A percentile compares a stretch with the other conserved stretches of the same genome.
Evolutionary conservation across 2,797 vertebrate genomes (phyloP).

Genomic region (Chromis chromis): DNA sequence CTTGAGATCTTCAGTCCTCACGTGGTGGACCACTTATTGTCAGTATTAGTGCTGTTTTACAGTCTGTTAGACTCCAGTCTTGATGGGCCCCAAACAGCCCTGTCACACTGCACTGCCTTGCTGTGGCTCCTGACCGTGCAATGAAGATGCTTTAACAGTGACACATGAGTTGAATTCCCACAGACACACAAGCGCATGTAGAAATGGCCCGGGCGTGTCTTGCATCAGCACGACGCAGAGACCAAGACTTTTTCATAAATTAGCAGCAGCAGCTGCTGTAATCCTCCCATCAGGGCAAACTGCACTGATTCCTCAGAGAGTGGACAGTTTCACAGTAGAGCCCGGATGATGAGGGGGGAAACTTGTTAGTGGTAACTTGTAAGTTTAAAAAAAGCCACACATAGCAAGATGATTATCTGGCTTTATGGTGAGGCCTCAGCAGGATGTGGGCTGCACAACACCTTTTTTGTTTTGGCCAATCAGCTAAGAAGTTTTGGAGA

Average conservation of each 20-base stretch:
- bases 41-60: slow-evolving; percentile 37
- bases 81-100: slow-evolving; percentile 34
- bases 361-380: slow-evolving; percentile 45
- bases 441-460: slow-evolving; percentile 20
- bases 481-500: slow-evolving; percentile 51
- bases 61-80: slow-evolving; percentile 21
- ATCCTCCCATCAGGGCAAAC: slow-evolving; percentile 41
- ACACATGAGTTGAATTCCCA: slow-evolving; percentile 63
- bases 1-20: slow-evolving; percentile 48
- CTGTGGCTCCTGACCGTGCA: slow-evolving; percentile 26
- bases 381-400: slow-evolving; percentile 17
- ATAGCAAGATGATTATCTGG: slow-evolving; percentile 9
- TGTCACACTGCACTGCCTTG: slow-evolving; percentile 3
- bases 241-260: slow-evolving; percentile 61
- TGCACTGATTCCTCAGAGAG: slow-evolving; percentile 46
- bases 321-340: slow-evolving; percentile 16
- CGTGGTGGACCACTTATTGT: slow-evolving; percentile 47
- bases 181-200: slow-evolving; percentile 51
- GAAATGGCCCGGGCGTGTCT: slow-evolving; percentile 78
- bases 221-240: slow-evolving; percentile 71
- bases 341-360: slow-evolving; percentile 11
- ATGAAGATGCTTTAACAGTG: slow-evolving; percentile 39
- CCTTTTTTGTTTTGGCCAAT: slow-evolving; percentile 46
- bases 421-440: slow-evolving; percentile 42
- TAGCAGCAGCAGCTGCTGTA: slow-evolving; percentile 56